Evolutionary conservation across 1,140 invertebrate genomes (phyloP).

Genomic region (Anastatus disparis): DNA sequence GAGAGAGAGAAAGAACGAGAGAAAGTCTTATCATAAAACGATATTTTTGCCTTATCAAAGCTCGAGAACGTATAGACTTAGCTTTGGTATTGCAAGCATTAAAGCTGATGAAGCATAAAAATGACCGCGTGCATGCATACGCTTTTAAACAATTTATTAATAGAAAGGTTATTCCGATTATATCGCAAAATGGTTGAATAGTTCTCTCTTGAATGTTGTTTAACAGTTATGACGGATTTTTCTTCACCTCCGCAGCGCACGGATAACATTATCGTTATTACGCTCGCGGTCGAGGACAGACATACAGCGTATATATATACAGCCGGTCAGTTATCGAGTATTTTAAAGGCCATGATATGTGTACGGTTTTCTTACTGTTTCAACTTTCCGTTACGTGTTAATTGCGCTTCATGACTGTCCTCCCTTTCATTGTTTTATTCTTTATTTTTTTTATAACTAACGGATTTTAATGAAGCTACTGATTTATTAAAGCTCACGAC

Average conservation of each 20-base stretch:
- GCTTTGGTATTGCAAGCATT: too few relatives aligned
- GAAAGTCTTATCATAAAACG: neutral
- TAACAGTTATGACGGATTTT: conserved; percentile 27
- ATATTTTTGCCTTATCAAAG: neutral
- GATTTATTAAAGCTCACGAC: too few relatives aligned
- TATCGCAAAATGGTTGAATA: neutral
- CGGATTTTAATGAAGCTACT: too few relatives aligned
- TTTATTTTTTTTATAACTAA: too few relatives aligned
- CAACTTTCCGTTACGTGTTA: conserved; percentile 7
- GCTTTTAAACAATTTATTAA: conserved; percentile 17
- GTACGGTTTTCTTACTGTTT: neutral
- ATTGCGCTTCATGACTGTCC: neutral
- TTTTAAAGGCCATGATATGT: conserved; percentile 7
- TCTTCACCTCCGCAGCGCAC: conserved; percentile 15
- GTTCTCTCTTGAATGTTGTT: neutral
- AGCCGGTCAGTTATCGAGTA: neutral
- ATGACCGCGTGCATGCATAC: too few relatives aligned
- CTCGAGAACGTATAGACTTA: too few relatives aligned
- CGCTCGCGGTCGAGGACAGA: neutral
- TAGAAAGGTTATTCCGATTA: conserved; percentile 8
- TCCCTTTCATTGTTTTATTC: neutral
- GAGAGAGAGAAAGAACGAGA: too few relatives aligned
- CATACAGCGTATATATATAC: too few relatives aligned
- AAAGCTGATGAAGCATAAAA: too few relatives aligned
- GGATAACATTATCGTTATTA: conserved; percentile 26